Base-by-base conservation (phyloP, 2,797 vertebrate genomes). In the Spondyliosoma cantharus region DNA sequence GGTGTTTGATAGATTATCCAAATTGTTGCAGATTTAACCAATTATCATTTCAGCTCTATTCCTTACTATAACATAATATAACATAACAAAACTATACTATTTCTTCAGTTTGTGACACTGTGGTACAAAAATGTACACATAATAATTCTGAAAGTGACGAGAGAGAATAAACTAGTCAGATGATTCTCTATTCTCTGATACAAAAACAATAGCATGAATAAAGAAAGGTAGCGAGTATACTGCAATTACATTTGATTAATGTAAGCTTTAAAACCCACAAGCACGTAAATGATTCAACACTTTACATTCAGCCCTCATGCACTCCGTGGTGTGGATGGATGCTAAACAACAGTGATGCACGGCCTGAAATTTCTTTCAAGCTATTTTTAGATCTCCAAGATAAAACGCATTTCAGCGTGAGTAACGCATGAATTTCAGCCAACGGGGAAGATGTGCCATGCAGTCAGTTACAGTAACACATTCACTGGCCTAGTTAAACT, bases 301-400 rank as follows among this genome's bases (percentile, higher is more conserved):
- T 43, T 48, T 75, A 70, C 1, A 46, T 50, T 76, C 5, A 54
- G 42, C 46, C 50, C 52, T 12, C 52, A 72, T n/a, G 11, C 54
- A 68, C 53, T 68, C 64, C 74, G 27, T 27, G 3, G 5, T 57
- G 8, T 60, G 54, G 17, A 84, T 60, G 50, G 57, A 78, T 49
- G 68, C 60, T 75, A 65, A 70, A 78, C 73, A 84, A 64, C 63
- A 62, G 57, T 52, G 79, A 76, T 6, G 75, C 80, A 75, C 22
- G 13, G 22, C 66, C 53, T 79, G 80, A 76, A 81, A 84, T 87
- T 43, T 83, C 68, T 85, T 86, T 61, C 52, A 59, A 60, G 84
- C 75, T 94, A 94, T 93, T 93, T 94, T 93, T 94, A 94, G 93
- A 86, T 62, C 7, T 5, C 45, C 64, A 90, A 87, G 87, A 92